A percentile compares a stretch with the other conserved stretches of the same genome.
Evolutionary conservation across 2,113 vertebrate genomes (phyloP).

Genomic region (Empidonax alnorum): DNA sequence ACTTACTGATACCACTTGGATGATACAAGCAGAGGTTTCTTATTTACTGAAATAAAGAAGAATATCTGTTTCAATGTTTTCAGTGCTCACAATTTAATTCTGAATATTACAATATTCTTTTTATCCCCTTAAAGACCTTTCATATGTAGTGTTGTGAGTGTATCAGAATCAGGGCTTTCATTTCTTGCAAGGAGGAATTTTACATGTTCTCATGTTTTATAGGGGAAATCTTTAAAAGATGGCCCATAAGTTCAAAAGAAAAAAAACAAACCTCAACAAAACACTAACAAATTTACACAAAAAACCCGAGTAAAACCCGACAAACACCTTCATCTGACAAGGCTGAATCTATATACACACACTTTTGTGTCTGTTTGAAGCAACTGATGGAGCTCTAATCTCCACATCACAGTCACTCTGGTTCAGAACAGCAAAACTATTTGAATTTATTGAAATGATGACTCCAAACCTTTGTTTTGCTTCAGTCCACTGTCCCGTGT

Average conservation of each 20-base stretch:
- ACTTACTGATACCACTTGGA: neutral
- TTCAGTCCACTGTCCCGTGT: neutral
- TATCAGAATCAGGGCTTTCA: neutral
- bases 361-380: neutral
- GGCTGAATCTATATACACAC: neutral
- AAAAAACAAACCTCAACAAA: neutral
- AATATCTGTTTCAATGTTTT: neutral
- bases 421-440: neutral
- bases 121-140: neutral
- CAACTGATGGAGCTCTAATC: neutral
- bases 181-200: neutral
- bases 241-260: neutral
- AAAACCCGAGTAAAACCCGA: neutral
- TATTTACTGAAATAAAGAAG: neutral
- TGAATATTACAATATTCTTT: neutral
- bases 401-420: neutral
- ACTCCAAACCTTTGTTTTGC: neutral
- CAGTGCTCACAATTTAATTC: neutral
- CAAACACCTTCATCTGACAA: neutral
- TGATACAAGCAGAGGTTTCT: neutral
- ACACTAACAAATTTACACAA: neutral
- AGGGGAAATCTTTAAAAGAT: neutral
- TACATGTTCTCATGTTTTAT: neutral
- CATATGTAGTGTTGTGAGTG: neutral
- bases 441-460: neutral